A percentile compares a stretch with the other conserved stretches of the same genome.
Evolutionary conservation across 1,140 invertebrate genomes (phyloP).

Genomic region (Zaprionus lachaisei): DNA sequence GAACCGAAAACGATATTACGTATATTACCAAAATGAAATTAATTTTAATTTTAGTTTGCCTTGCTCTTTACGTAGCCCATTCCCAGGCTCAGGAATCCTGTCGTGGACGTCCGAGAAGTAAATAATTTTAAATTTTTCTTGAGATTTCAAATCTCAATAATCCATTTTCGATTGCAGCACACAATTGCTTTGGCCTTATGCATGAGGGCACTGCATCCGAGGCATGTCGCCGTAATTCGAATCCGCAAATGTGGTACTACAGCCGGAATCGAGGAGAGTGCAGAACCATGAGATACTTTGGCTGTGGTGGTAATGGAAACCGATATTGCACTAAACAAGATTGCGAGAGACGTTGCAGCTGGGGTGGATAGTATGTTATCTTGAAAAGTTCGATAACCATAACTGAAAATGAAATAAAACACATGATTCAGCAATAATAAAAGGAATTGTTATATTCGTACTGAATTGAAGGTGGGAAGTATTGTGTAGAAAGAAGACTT

Average conservation of each 20-base stretch:
- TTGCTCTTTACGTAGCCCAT: background rate
- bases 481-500: background rate
- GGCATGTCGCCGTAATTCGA: background rate
- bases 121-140: background rate
- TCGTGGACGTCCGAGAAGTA: conserved; percentile 1
- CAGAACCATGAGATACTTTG: background rate
- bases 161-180: background rate
- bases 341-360: conserved; percentile 6
- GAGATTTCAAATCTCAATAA: background rate
- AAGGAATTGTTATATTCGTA: background rate
- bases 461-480: background rate
- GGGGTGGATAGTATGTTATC: background rate
- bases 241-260: conserved; percentile 14
- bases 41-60: background rate
- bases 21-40: conserved; percentile 5
- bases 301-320: conserved; percentile 21
- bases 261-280: background rate
- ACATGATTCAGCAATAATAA: background rate
- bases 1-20: background rate
- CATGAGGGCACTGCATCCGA: conserved; percentile 6
- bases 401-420: background rate
- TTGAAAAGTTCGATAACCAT: background rate
- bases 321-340: conserved; percentile 7
- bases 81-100: background rate
- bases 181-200: background rate